phyloP scores from a whole-genome alignment of 2,113 vertebrate species.

The Paradoxurus hermaphroditus region DNA sequence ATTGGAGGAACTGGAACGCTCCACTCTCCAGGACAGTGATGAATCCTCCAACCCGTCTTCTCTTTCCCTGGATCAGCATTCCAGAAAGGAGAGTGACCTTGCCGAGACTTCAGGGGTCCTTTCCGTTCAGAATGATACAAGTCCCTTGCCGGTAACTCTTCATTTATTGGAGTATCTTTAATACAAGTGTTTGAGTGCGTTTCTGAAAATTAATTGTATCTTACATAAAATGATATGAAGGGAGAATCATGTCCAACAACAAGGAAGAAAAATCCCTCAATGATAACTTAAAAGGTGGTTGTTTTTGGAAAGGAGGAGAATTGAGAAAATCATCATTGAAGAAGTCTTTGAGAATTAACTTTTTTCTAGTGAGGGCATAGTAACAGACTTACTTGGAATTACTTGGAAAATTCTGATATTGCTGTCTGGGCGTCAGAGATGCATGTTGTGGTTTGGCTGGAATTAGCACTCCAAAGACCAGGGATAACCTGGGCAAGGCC shows the following conservation, averaged over 20 bases:
- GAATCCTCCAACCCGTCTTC: not conserved
- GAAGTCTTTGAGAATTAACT: not conserved
- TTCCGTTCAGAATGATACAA: not conserved
- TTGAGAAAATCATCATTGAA: not conserved
- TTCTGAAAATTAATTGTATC: slow-evolving; percentile 16
- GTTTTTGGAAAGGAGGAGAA: not conserved
- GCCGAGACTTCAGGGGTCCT: not conserved
- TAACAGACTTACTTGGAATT: not conserved
- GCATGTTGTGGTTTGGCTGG: not conserved
- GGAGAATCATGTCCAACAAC: not conserved
- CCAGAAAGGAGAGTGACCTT: not conserved
- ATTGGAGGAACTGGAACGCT: slow-evolving; percentile 81
- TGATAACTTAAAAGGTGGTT: not conserved
- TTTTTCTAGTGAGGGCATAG: not conserved
- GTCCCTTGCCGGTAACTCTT: slow-evolving; percentile 55
- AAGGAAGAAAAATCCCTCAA: not conserved
- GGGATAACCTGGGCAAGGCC: not conserved
- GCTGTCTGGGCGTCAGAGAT: not conserved
- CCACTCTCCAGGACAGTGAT: slow-evolving; percentile 59
- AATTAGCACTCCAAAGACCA: not conserved
- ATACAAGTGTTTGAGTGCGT: not conserved
- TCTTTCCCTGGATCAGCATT: not conserved
- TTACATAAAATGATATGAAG: not conserved
- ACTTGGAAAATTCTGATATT: not conserved
- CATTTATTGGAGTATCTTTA: not conserved